phyloP scores from a whole-genome alignment of 2,888 invertebrate species.

The Fabriciana adippe region DNA sequence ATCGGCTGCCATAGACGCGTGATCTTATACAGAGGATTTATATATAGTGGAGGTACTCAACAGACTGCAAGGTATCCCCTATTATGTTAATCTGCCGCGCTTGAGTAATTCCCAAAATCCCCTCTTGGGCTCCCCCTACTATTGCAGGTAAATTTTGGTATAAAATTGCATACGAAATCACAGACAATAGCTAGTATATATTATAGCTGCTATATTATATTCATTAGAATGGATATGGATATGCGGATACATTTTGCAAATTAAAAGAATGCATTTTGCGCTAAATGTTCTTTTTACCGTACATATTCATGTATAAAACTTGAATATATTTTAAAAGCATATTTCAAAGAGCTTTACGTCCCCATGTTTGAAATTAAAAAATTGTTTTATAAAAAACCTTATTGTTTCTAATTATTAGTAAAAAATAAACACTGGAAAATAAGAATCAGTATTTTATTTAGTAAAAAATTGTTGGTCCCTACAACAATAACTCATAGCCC shows the following conservation, averaged over 20 bases:
- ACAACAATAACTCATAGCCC: slow-evolving; percentile 46
- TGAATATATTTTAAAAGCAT: slow-evolving; percentile 17
- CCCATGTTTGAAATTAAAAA: slow-evolving; percentile 15
- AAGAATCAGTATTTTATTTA: neutral
- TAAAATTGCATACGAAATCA: neutral
- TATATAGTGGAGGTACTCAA: too few species aligned
- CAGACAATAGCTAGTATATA: neutral
- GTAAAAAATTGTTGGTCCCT: slow-evolving; percentile 49
- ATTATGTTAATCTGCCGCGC: too few species aligned
- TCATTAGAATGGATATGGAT: slow-evolving; percentile 1
- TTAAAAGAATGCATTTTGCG: slow-evolving; percentile 21
- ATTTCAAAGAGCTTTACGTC: slow-evolving; percentile 15
- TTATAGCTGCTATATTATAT: neutral
- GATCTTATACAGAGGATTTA: too few species aligned
- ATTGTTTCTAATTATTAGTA: slow-evolving; percentile 2
- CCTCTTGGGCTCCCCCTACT: too few species aligned
- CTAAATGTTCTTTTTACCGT: slow-evolving; percentile 15
- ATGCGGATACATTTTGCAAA: slow-evolving; percentile 12
- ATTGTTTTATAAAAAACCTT: neutral
- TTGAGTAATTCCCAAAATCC: too few species aligned
- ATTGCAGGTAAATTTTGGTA: too few species aligned
- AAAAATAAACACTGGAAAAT: neutral
- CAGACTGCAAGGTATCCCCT: too few species aligned
- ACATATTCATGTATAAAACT: slow-evolving; percentile 14
- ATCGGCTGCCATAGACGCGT: too few species aligned